Conservation (phyloP, 2,888 invertebrate species). For the Cerastoderma edule region DNA sequence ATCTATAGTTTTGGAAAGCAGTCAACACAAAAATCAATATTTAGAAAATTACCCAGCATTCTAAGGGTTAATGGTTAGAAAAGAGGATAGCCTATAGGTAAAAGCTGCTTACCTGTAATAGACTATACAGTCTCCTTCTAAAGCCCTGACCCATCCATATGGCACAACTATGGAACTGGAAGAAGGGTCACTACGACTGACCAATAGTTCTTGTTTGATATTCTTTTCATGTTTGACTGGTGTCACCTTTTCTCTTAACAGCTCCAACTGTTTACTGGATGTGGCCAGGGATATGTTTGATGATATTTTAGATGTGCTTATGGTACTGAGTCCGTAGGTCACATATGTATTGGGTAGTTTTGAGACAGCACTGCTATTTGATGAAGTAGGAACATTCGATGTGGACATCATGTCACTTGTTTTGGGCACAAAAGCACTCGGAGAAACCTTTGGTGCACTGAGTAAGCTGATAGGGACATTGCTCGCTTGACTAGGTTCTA, state of each 20-base stretch:
- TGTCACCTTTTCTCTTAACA: constrained; percentile 12
- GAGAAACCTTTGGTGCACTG: not conserved
- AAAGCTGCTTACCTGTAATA: constrained; percentile 90
- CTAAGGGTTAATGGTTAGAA: no score
- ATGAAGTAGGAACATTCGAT: not conserved
- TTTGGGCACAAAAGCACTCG: not conserved
- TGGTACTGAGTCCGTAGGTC: constrained; percentile 32
- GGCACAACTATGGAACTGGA: constrained; percentile 86
- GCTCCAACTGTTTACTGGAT: not conserved
- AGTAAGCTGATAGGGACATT: not conserved
- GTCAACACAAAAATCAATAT: no score
- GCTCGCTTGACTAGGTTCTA: not conserved
- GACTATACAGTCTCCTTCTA: constrained; percentile 89
- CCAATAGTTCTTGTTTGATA: constrained; percentile 11
- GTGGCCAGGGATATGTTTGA: constrained; percentile 5
- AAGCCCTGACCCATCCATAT: constrained; percentile 91
- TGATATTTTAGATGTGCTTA: constrained; percentile 36
- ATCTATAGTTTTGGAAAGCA: no score
- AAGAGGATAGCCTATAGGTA: no score
- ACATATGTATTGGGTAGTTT: constrained; percentile 27
- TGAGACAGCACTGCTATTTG: constrained; percentile 16
- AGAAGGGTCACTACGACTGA: constrained; percentile 5
- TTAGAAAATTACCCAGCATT: no score
- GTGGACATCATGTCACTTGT: not conserved
- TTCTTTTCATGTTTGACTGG: constrained; percentile 23